Conservation (phyloP, 2,888 invertebrate species). For the Aleiodes leptofemur region DNA sequence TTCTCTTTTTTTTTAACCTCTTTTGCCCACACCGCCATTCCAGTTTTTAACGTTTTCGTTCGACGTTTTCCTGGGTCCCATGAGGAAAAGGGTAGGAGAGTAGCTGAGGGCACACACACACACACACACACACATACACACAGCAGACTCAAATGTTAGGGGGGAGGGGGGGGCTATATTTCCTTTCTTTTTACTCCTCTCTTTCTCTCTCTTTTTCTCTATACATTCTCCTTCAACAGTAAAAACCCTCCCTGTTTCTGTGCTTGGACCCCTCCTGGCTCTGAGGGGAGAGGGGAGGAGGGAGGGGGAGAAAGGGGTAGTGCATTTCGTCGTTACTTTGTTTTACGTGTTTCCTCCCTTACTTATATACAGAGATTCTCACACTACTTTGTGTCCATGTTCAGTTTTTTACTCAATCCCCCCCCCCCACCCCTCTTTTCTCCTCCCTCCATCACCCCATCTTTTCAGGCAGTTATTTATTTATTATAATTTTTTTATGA, state of each 20-base stretch:
- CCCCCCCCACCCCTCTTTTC: not conserved
- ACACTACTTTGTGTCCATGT: conserved; percentile 14
- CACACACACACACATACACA: not conserved
- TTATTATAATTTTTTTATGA: too few species aligned
- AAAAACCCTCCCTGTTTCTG: too few species aligned
- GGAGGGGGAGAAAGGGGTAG: conserved; percentile 60
- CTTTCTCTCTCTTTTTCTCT: not conserved
- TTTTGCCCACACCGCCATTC: conserved; percentile 55
- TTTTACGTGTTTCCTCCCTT: conserved; percentile 68
- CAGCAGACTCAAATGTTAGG: conserved; percentile 7
- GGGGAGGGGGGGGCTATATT: conserved; percentile 31
- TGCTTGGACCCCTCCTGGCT: conserved; percentile 43
- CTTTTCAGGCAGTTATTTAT: not conserved
- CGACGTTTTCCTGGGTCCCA: conserved; percentile 69
- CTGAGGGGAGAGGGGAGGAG: too few species aligned
- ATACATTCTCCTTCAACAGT: conserved; percentile 21
- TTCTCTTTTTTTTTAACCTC: conserved; percentile 25
- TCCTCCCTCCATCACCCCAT: conserved; percentile 36
- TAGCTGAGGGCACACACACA: conserved; percentile 23
- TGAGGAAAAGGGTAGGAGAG: conserved; percentile 55
- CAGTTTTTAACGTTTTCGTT: conserved; percentile 74
- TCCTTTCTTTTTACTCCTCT: conserved; percentile 30
- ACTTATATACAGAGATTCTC: conserved; percentile 42
- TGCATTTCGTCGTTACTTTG: conserved; percentile 75
- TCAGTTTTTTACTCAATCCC: too few species aligned